Conservation (phyloP, 2,888 invertebrate genomes). For the Agriopis aurantiaria region DNA sequence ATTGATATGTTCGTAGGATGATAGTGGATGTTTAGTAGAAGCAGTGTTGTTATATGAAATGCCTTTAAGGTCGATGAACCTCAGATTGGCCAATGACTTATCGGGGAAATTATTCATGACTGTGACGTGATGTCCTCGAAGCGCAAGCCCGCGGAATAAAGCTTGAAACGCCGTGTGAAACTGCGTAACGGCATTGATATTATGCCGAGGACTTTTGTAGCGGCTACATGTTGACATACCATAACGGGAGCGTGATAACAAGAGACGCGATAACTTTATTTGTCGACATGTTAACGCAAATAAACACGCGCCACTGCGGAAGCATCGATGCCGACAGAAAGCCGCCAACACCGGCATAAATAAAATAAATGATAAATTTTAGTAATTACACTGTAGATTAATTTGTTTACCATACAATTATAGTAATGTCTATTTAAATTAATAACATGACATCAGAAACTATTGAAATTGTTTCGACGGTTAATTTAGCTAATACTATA, state of each 20-base stretch:
- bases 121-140: conserved; percentile 86
- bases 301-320: not conserved
- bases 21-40: conserved; percentile 41
- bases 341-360: no score
- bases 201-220: conserved; percentile 77
- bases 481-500: no score
- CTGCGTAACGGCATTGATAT: conserved; percentile 87
- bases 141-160: conserved; percentile 83
- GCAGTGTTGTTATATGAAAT: conserved; percentile 31
- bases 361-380: no score
- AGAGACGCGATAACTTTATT: conserved; percentile 13
- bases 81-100: conserved; percentile 75
- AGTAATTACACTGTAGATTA: no score
- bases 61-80: conserved; percentile 77
- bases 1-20: conserved; percentile 49
- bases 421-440: no score
- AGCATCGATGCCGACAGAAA: not conserved
- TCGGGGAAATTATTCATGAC: conserved; percentile 86
- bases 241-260: conserved; percentile 11
- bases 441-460: no score
- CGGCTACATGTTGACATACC: conserved; percentile 49
- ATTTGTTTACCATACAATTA: no score
- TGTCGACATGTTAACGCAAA: conserved; percentile 5
- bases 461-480: no score
- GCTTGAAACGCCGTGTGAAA: conserved; percentile 87